Evolutionary conservation across 92 coral and sea anemone species (phyloP), one percentile per base, ranked within the genome.

Genomic region (Palythoa grandis): DNA sequence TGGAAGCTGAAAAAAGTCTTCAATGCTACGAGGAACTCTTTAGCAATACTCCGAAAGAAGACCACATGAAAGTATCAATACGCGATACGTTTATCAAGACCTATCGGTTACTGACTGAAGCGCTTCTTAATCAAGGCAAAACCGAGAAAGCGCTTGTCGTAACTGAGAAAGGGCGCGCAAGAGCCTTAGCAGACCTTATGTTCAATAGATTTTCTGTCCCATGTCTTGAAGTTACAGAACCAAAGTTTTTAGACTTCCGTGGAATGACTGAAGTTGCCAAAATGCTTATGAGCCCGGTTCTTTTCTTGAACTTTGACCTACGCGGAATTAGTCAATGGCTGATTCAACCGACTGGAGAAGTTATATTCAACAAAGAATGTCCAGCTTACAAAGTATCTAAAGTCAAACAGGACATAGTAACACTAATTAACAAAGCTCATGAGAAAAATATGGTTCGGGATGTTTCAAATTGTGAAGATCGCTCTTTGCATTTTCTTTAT

Each of bases 1-100:
- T 14, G 20, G 19, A 58, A 3, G 17, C 20, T 15, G 20, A 19
- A 58, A 19, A 58, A 58, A 58, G 65, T 58, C 20, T 15, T 14
- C 65, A 19, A 58, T 58, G 74, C 74, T 70, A 70, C 74, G 74
- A 70, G 74, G 39, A 35, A 9, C 39, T 70, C 38, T 70, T 70
- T 10, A 37, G 16, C 29, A 70, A 70, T 7, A 35, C 74, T 12
- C 74, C 74, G 4, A 70, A 35, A 11, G 15, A 24, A 8, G 74
- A 70, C 25, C 74, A 70, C 12, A 22, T 70, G 40, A 70, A 70
- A 35, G 11, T 24, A 24, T 70, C 74, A 22, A 35, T 70, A 24
- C 74, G 74, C 5, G 74, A 70, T 10, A 70, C 74, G 7, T 70
- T 70, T 70, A 29, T 70, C 19, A 24, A 25, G 43, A 24, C 39